Evolutionary conservation across 2,888 invertebrate genomes (phyloP), one percentile per base, ranked within the genome.

Genomic region (Drosophila lutescens): DNA sequence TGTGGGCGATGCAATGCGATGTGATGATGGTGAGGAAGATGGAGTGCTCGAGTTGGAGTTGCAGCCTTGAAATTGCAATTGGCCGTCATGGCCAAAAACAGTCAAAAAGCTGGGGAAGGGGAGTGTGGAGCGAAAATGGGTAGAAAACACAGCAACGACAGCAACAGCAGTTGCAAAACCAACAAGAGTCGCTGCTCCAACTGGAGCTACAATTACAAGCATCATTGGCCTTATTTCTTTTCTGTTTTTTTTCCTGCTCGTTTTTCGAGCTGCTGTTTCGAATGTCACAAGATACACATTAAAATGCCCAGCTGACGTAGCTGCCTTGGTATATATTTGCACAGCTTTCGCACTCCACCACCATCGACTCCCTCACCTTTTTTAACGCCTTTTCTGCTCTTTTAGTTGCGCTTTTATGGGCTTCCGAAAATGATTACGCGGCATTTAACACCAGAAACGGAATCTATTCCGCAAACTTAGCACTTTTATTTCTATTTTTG

Each of bases 351-450:
- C 67, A 67, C 66, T 66, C 65, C 65, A 7, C 26, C 26, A 26
- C 30, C 30, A 2, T 8, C 30, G 44, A 53, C 65, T 30, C 46
- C 32, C 38, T 20, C 50, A 13, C 26, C 13, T 44, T 63, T 47
- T 20, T 26, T 9, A 20, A 30, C 34, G 43, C 30, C 20, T 62
- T 49, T 50, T 60, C 32, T 63, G 43, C 10, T 63, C 36, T 51
- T 41, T 17, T 38, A 15, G 32, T 65, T 43, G 66, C 46, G 40
- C 59, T 54, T 73, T 74, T 69, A 70, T 43, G 62, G 70, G 72
- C 86, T 87, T 85, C 81, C 72, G 83, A 83, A 88, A 88, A 72
- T 83, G 83, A 88, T 88, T 88, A 88, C 88, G 83, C 78, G 83
- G 83, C 83, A 70, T 72, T 85, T 78, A 74, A 57, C 61, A 73